Percentiles rank a stretch among this genome's conserved stretches.
phyloP scores from a whole-genome alignment of 2,113 vertebrate species.

The Hippocampus zosterae region DNA sequence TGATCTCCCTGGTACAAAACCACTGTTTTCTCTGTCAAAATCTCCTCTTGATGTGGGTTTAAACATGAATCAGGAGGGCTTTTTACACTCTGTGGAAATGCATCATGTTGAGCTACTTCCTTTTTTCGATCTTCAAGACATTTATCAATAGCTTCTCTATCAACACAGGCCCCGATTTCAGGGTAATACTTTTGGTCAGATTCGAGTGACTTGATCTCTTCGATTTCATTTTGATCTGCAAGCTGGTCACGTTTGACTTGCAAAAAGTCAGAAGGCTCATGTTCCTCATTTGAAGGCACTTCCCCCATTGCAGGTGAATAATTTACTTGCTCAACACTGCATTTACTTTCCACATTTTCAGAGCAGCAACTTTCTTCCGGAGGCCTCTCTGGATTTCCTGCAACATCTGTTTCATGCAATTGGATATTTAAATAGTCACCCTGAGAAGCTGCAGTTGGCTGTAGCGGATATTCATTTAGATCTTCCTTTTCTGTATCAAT shows the following conservation, averaged over 20 bases:
- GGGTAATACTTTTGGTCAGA: background rate
- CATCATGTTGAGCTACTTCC: background rate
- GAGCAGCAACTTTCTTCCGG: background rate
- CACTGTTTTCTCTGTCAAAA: background rate
- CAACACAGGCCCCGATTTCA: background rate
- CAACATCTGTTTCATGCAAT: background rate
- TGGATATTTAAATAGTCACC: background rate
- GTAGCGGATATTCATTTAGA: background rate
- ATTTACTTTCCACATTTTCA: background rate
- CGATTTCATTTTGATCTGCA: background rate
- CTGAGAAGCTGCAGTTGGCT: background rate
- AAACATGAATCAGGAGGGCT: background rate
- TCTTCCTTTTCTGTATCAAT: too few species aligned
- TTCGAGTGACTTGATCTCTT: background rate
- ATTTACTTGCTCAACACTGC: background rate
- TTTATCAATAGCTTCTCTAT: background rate
- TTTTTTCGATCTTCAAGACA: background rate
- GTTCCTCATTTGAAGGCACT: conserved; percentile 5
- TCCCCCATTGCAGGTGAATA: background rate
- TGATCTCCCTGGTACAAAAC: background rate
- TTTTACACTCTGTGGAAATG: background rate
- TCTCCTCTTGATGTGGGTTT: background rate
- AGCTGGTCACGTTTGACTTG: conserved; percentile 1
- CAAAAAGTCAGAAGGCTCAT: background rate
- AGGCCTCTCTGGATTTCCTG: background rate